phyloP scores from a whole-genome alignment of 2,888 invertebrate species.

The Cenopis cana region DNA sequence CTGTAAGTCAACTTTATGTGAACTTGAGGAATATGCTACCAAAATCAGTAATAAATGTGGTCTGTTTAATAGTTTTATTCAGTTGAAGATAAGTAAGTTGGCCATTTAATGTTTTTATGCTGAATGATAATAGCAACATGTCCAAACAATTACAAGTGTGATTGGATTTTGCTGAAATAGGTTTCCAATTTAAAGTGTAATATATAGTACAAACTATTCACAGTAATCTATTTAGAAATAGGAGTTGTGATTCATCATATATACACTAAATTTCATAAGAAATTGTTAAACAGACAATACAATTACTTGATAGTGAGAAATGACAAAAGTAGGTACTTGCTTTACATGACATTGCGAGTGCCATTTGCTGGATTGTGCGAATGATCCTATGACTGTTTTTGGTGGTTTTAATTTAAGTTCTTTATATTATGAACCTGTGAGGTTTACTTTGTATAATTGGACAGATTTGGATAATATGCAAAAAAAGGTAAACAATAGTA shows the following conservation, averaged over 20 bases:
- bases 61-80: slow-evolving; percentile 12
- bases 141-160: not conserved
- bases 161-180: not conserved
- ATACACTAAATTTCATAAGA: not conserved
- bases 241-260: not conserved
- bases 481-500: no score
- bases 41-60: not conserved
- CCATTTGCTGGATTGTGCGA: slow-evolving; percentile 36
- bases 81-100: not conserved
- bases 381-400: slow-evolving; percentile 7
- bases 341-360: slow-evolving; percentile 29
- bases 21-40: slow-evolving; percentile 1
- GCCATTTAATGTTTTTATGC: slow-evolving; percentile 19
- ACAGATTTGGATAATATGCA: no score
- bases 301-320: slow-evolving; percentile 7
- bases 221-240: not conserved
- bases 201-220: not conserved
- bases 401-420: not conserved
- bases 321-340: not conserved
- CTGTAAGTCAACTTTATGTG: slow-evolving; percentile 49
- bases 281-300: not conserved
- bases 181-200: not conserved
- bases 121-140: slow-evolving; percentile 14
- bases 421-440: not conserved
- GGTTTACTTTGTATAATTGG: not conserved